Conservation (phyloP, 2,888 invertebrate species). For the Noctua fimbriata region DNA sequence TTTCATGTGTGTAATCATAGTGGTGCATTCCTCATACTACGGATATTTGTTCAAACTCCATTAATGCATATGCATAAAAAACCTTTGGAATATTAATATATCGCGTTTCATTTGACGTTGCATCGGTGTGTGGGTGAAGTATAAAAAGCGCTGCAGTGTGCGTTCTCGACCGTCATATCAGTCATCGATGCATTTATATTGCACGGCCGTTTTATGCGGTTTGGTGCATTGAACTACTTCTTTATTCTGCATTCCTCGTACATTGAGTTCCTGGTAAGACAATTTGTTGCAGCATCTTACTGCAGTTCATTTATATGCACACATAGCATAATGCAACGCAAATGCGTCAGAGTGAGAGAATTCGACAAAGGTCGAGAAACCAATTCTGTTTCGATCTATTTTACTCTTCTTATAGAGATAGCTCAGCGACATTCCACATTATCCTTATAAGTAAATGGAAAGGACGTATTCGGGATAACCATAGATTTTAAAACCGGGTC, state of each 20-base stretch:
- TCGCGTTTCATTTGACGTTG: constrained; percentile 3
- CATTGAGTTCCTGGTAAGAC: constrained; percentile 87
- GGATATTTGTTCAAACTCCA: not conserved
- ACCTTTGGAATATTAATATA: not conserved
- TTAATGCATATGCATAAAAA: not conserved
- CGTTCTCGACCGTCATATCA: constrained; percentile 58
- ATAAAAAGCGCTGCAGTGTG: constrained; percentile 52
- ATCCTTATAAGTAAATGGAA: not conserved
- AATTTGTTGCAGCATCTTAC: constrained; percentile 64
- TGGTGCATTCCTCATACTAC: not conserved
- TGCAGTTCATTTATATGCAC: constrained; percentile 28
- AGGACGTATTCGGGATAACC: not conserved
- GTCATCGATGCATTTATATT: constrained; percentile 70
- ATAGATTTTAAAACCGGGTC: no score
- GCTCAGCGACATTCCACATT: not conserved
- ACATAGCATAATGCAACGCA: not conserved
- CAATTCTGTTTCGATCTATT: not conserved
- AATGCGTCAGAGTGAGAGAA: constrained; percentile 3
- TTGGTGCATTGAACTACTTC: constrained; percentile 78
- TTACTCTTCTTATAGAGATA: not conserved
- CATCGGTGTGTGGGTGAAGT: constrained; percentile 38
- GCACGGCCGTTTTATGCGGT: constrained; percentile 66
- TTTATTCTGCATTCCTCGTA: constrained; percentile 85
- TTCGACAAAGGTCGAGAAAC: not conserved
- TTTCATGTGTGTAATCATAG: not conserved